Evolutionary conservation across 2,797 vertebrate species (phyloP).

Genomic region (Rousettus madagascariensis): DNA sequence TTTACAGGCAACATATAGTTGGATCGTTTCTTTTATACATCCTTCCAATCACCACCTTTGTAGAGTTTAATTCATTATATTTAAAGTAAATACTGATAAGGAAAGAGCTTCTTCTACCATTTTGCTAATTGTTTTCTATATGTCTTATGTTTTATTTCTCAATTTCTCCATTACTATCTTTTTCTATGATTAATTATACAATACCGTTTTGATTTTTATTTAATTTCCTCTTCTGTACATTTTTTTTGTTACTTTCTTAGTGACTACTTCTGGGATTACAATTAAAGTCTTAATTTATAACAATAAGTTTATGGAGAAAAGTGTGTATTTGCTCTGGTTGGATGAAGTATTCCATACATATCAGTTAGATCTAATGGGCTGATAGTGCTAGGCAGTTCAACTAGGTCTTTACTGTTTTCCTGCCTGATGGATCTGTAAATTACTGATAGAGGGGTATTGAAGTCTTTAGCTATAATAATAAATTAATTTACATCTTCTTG

Average conservation of each 20-base stretch:
- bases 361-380: not conserved
- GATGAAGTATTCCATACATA: not conserved
- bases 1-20: too few species aligned
- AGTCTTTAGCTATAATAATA: not conserved
- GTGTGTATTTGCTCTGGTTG: not conserved
- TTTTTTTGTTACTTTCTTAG: not conserved
- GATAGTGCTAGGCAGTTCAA: not conserved
- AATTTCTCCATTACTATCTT: not conserved
- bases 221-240: not conserved
- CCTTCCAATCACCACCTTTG: not conserved
- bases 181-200: not conserved
- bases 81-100: not conserved
- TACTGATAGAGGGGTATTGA: not conserved
- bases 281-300: not conserved
- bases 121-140: not conserved
- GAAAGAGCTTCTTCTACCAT: not conserved
- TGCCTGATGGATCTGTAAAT: not conserved
- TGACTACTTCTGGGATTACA: not conserved
- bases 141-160: not conserved
- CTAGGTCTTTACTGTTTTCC: not conserved
- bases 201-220: not conserved
- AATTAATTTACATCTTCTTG: not conserved
- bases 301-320: not conserved
- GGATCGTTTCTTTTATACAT: not conserved
- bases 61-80: not conserved